These are phyloP conservation scores for Macroramphosus scolopax DNA, from an alignment of 2,797 vertebrate species.

Conservation along the genomic window DNA sequence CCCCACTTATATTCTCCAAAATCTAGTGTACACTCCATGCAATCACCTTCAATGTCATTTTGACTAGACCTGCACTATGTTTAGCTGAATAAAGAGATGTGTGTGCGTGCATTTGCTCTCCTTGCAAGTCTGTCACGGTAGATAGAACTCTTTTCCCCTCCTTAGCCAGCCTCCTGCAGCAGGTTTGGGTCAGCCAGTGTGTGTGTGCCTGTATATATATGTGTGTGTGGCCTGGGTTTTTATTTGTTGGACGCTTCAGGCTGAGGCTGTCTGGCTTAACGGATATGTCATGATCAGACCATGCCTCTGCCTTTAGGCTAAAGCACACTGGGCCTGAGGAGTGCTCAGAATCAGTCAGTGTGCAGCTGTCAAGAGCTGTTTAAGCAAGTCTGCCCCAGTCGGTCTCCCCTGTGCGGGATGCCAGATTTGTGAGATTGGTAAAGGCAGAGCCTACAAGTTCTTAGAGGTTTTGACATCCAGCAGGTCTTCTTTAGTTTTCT, in stretches of 20 bases:
- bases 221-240: slow-evolving; percentile 19
- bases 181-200: slow-evolving; percentile 17
- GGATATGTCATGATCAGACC: slow-evolving; percentile 44
- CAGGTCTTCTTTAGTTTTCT: background rate
- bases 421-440: slow-evolving; percentile 14
- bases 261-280: slow-evolving; percentile 47
- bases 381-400: slow-evolving; percentile 24
- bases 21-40: background rate
- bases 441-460: slow-evolving; percentile 14
- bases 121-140: slow-evolving; percentile 16
- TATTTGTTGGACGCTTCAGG: slow-evolving; percentile 35
- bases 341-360: slow-evolving; percentile 39
- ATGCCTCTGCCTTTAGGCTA: slow-evolving; percentile 43
- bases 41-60: too few species aligned
- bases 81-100: background rate
- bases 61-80: background rate
- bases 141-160: slow-evolving; percentile 21
- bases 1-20: background rate
- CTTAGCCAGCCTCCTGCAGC: slow-evolving; percentile 44
- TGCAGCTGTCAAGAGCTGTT: slow-evolving; percentile 54
- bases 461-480: slow-evolving; percentile 7
- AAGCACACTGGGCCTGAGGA: slow-evolving; percentile 30
- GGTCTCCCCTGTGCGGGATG: slow-evolving; percentile 14
- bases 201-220: slow-evolving; percentile 2
- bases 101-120: slow-evolving; percentile 6